phyloP scores from a whole-genome alignment of 1,140 invertebrate species.

The Diorhabda elongata region DNA sequence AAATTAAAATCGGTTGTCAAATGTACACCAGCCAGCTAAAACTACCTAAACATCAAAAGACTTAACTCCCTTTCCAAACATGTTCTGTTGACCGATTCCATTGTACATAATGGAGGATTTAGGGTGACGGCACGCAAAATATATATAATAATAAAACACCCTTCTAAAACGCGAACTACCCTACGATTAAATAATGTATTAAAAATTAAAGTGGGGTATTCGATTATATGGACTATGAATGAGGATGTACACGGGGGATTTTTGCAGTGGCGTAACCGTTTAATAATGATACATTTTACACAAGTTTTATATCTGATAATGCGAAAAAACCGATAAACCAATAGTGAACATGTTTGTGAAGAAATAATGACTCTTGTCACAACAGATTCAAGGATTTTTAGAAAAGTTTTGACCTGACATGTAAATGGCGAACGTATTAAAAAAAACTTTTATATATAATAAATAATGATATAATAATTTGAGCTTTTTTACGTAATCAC shows the following conservation, averaged over 20 bases:
- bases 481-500: no score
- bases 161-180: background rate
- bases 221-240: background rate
- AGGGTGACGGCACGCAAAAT: background rate
- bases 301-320: no score
- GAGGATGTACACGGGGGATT: background rate
- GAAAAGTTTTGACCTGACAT: no score
- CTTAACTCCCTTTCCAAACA: background rate
- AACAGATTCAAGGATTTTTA: no score
- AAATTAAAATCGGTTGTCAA: background rate
- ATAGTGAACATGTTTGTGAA: no score
- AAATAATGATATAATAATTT: no score
- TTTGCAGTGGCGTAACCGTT: background rate
- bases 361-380: no score
- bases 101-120: background rate
- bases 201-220: conserved; percentile 1
- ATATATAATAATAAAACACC: conserved; percentile 1
- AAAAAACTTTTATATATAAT: no score
- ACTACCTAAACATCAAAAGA: conserved; percentile 1
- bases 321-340: no score
- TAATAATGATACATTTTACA: no score
- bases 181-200: conserved; percentile 3
- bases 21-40: background rate
- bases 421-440: no score
- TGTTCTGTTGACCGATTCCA: background rate